Evolutionary conservation across 1,140 invertebrate genomes (phyloP), one percentile per base, ranked within the genome.

Genomic region (Batillaria attramentaria): DNA sequence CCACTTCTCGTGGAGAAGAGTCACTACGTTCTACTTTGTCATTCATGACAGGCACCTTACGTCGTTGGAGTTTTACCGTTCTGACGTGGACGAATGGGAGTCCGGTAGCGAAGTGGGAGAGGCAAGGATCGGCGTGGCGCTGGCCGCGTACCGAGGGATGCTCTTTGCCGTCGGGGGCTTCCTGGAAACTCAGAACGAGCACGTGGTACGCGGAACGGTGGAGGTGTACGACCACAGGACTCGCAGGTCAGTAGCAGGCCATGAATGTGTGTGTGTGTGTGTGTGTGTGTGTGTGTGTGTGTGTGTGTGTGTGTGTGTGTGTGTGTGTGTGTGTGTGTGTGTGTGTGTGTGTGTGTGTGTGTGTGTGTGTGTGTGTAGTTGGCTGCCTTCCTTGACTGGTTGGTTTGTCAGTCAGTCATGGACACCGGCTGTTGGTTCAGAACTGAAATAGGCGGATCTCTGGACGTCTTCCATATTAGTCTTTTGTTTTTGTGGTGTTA

Each of bases 81-180:
- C 83, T 3, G 83, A 80, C 24, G 72, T 57, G 18, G 79, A 82
- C 77, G 35, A 65, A 18, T 84, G 83, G 83, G 78, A 77, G 3
- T 37, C 54, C 31, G 77, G 75, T 13, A 69, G 75, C 37, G 66
- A 37, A 50, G 73, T 84, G 79, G 41, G 50, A n/a, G 79, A 82
- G 43, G 60, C 66, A 3, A 80, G 82, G 43, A 79, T 81, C 69
- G 83, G 83, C 28, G 77, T 79, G 65, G 81, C 83, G 28, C 54
- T 75, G n/a, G 70, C 70, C 13, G 81, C 72, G 18, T 81, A 80
- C 79, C 50, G 72, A 35, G 83, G 79, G 3, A 33, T 62, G 4
- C 74, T 84, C 10, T 79, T 72, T 65, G 79, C 80, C 3, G 77
- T 81, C 33, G 83, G 83, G 1, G 83, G 83, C 20, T 82, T 80